Percentiles rank a stretch among this genome's conserved stretches.
Evolutionary conservation across 35 echinoderm and acorn worm species (phyloP).

Genomic region (Apostichopus japonicus): DNA sequence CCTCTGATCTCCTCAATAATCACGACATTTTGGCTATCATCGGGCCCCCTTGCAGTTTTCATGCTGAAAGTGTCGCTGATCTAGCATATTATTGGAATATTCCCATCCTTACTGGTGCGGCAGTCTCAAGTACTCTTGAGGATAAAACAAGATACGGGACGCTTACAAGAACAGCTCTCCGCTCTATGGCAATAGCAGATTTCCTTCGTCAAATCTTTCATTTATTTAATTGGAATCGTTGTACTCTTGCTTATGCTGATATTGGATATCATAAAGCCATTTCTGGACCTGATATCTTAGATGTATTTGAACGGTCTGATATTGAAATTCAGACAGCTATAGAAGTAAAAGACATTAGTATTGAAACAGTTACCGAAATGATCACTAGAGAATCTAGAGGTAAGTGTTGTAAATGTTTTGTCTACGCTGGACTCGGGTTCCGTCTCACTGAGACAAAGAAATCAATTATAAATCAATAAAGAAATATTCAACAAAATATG

Average conservation of each 20-base stretch:
- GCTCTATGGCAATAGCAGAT: slow-evolving; percentile 22
- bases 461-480: no score
- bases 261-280: not conserved
- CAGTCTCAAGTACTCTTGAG: slow-evolving; percentile 37
- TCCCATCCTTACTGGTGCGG: slow-evolving; percentile 61
- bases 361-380: no score
- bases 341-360: not conserved
- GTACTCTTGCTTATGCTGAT: not conserved
- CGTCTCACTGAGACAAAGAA: no score
- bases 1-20: slow-evolving; percentile 6
- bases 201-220: slow-evolving; percentile 41
- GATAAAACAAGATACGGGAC: slow-evolving; percentile 64
- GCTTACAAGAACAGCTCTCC: slow-evolving; percentile 63
- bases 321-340: not conserved
- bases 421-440: no score
- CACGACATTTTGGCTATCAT: slow-evolving; percentile 51
- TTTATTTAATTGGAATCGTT: not conserved
- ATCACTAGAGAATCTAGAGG: no score
- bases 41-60: slow-evolving; percentile 65
- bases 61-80: slow-evolving; percentile 44
- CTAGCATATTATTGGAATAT: slow-evolving; percentile 76
- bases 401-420: no score
- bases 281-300: not conserved
- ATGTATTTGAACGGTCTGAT: not conserved
- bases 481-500: no score